A percentile compares a stretch with the other conserved stretches of the same genome.
Evolutionary conservation across 1,140 invertebrate genomes (phyloP).

Genomic region (Gryllus bimaculatus): DNA sequence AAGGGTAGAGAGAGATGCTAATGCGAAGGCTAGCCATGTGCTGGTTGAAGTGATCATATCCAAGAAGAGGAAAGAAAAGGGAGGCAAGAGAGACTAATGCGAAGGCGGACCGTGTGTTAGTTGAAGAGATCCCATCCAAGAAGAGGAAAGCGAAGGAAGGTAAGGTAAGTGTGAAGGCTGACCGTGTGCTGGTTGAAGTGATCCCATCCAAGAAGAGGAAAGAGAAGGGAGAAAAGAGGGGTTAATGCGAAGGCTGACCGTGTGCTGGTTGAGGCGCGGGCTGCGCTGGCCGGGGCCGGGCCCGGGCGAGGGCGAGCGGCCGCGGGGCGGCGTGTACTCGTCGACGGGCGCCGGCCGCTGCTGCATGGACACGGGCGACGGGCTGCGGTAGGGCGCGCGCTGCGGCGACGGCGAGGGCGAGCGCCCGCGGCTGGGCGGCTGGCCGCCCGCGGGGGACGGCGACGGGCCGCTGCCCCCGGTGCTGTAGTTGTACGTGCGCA

Average conservation of each 20-base stretch:
- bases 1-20: too few relatives aligned
- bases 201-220: too few relatives aligned
- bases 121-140: too few relatives aligned
- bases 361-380: constrained; percentile 25
- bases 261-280: constrained; percentile 11
- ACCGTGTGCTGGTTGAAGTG: too few relatives aligned
- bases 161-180: too few relatives aligned
- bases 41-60: too few relatives aligned
- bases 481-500: constrained; percentile 17
- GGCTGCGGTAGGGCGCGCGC: constrained; percentile 22
- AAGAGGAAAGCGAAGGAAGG: too few relatives aligned
- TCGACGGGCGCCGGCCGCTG: constrained; percentile 25
- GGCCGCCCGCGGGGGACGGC: neutral
- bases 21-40: too few relatives aligned
- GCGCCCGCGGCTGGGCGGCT: neutral
- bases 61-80: too few relatives aligned
- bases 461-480: neutral
- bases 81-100: too few relatives aligned
- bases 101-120: too few relatives aligned
- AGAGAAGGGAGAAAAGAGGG: constrained; percentile 21
- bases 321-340: neutral
- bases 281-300: neutral
- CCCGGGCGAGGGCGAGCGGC: constrained; percentile 1
- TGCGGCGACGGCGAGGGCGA: neutral
- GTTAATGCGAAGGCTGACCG: constrained; percentile 18